Evolutionary conservation across 2,888 invertebrate genomes (phyloP).

Genomic region (Limnephilus lunatus): DNA sequence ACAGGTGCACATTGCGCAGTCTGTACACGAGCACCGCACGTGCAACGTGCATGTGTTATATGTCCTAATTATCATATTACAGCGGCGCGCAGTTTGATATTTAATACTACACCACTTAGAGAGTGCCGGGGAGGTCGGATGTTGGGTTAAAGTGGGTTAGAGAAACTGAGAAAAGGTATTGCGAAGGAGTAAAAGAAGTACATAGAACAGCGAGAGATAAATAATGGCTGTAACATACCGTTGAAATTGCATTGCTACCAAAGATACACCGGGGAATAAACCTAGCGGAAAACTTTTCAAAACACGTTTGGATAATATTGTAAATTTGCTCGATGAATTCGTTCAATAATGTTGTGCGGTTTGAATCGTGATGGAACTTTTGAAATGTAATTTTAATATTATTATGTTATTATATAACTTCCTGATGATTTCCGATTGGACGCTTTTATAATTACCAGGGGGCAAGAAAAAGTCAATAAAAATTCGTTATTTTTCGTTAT

Average conservation of each 20-base stretch:
- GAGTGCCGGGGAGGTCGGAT: neutral
- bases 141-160: neutral
- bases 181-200: neutral
- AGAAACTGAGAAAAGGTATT: neutral
- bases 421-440: no score
- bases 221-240: slow-evolving; percentile 15
- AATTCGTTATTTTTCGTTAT: no score
- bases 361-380: neutral
- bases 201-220: neutral
- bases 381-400: neutral
- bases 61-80: slow-evolving; percentile 30
- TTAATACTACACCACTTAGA: slow-evolving; percentile 9
- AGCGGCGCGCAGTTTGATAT: slow-evolving; percentile 12
- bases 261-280: neutral
- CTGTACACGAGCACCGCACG: neutral
- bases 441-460: no score
- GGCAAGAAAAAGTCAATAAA: no score
- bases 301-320: neutral
- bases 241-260: neutral
- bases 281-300: neutral
- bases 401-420: no score
- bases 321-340: neutral
- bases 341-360: neutral
- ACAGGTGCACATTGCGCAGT: neutral
- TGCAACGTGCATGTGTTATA: neutral